A percentile compares a stretch with the other conserved stretches of the same genome.
Conservation (phyloP, 2,797 vertebrate genomes). For the Cephalopachus bancanus region DNA sequence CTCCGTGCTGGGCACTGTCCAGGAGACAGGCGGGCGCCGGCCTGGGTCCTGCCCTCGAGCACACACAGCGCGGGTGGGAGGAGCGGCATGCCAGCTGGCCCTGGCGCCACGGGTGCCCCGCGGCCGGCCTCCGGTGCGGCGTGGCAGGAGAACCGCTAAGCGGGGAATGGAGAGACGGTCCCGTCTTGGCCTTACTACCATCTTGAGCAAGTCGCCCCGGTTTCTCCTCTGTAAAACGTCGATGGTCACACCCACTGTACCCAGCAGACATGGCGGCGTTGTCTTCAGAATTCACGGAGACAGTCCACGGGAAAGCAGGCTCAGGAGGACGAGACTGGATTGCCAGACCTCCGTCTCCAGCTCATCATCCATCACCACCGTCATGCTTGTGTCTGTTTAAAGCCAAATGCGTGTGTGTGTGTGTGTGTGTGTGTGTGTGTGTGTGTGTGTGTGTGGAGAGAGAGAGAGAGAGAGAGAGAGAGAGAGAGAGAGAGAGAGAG, state of each 20-base stretch:
- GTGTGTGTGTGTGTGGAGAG: no score
- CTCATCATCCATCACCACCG: background rate
- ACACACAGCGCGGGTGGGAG: background rate
- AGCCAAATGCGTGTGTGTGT: background rate
- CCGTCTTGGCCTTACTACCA: background rate
- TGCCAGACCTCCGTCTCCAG: background rate
- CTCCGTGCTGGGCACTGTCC: background rate
- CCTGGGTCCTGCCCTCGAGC: background rate
- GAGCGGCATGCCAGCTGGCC: background rate
- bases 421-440: no score
- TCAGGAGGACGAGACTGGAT: background rate
- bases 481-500: background rate
- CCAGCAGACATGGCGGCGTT: background rate
- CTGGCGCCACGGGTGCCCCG: background rate
- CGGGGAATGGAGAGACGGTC: background rate
- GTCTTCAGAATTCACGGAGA: conserved; percentile 31
- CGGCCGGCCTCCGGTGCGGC: background rate
- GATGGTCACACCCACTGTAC: background rate
- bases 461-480: background rate
- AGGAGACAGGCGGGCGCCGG: background rate
- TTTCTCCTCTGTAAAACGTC: background rate
- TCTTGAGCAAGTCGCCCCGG: background rate
- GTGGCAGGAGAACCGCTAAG: background rate
- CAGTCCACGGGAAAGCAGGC: background rate
- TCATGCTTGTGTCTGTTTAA: conserved; percentile 4